phyloP scores from a whole-genome alignment of 2,888 invertebrate genomes.

The Crepidodera aurea region DNA sequence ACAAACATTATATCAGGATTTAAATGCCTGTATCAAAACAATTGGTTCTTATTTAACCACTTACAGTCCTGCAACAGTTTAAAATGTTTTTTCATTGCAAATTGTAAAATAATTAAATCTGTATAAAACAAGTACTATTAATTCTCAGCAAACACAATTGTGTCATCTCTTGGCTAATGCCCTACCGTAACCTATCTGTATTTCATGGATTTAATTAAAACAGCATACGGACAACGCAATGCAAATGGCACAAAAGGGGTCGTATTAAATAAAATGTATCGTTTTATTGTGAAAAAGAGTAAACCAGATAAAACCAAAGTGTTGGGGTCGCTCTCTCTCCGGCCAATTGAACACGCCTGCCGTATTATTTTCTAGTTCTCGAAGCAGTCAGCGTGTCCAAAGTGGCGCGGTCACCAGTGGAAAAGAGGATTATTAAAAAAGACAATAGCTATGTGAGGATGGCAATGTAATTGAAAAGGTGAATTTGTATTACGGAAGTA shows the following conservation, averaged over 20 bases:
- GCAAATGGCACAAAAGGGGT: conserved; percentile 38
- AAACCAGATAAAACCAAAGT: conserved; percentile 41
- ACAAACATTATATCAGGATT: too few species aligned
- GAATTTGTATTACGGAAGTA: not conserved
- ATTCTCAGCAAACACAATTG: conserved; percentile 22
- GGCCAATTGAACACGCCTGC: conserved; percentile 44
- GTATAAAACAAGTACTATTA: conserved; percentile 12
- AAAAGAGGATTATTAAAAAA: conserved; percentile 24
- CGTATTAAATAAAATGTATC: conserved; percentile 39
- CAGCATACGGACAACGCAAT: conserved; percentile 29
- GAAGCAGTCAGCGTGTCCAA: conserved; percentile 1
- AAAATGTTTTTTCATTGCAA: not conserved
- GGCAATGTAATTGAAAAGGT: not conserved
- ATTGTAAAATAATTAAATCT: not conserved
- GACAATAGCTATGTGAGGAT: not conserved
- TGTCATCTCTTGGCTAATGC: conserved; percentile 32
- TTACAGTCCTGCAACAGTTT: too few species aligned
- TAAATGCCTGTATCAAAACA: too few species aligned
- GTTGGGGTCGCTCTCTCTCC: conserved; percentile 39
- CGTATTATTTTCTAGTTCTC: conserved; percentile 28
- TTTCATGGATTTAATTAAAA: conserved; percentile 43
- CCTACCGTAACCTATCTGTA: conserved; percentile 34
- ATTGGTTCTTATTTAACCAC: too few species aligned
- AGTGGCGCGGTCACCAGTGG: conserved; percentile 1
- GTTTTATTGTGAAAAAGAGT: conserved; percentile 38